Evolutionary conservation across 2,797 vertebrate species (phyloP), one percentile per base, ranked within the genome.

Genomic region (Leuciscus waleckii): DNA sequence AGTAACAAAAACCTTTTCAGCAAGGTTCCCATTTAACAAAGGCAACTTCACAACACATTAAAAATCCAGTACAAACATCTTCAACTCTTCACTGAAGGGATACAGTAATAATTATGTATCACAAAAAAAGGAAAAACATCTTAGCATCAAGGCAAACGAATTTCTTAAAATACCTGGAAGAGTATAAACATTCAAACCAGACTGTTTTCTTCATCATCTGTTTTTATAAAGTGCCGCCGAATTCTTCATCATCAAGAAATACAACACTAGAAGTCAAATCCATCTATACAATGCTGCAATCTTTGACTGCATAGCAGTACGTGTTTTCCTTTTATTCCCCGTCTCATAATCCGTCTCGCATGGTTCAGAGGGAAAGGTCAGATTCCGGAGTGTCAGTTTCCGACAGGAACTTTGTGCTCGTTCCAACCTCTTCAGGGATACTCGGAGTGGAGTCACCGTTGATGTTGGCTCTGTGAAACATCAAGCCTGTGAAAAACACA

Each of bases 171-270:
- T 73, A 82, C 79, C 84, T 89, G 70, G 46, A 84, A 69, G 39
- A 74, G 82, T 82, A 87, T 21, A 43, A 82, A 90, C 87, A 85
- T 91, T 88, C 70, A 89, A 75, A 74, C 82, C 41, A 51, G 71
- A 88, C 61, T 58, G 19, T 58, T 74, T 79, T 88, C 82, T 70
- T 58, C 61, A 43, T 87, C 76, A 75, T 79, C 94, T 93, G 90
- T 91, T 94, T 91, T 95, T 93, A 80, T 96, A 97, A 97, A 97
- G 97, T 97, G 96, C 97, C 95, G 95, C 95, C 92, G 93, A 95
- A 95, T 95, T 93, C 94, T 94, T 93, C 94, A 94, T 94, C 91
- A 92, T 94, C 88, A 90, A 92, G 94, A 95, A 92, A 93, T 94
- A 93, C 88, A 82, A 92, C 91, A 95, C 92, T 93, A 49, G 5